Conservation (phyloP, 2,113 vertebrate species). For the Caranx ignobilis region DNA sequence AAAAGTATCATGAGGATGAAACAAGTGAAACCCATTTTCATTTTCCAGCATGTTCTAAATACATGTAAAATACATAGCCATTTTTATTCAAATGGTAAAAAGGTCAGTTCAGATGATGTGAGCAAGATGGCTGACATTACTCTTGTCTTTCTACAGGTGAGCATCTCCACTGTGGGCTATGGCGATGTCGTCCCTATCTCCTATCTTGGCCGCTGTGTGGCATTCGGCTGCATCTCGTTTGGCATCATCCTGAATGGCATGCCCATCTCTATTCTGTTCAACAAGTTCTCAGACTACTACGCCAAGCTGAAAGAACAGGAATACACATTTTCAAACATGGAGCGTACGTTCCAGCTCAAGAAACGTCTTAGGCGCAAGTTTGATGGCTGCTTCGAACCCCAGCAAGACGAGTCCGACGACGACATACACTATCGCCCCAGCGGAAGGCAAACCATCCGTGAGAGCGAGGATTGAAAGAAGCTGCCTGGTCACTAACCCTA, state of each 20-base stretch:
- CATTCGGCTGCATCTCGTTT: constrained; percentile 92
- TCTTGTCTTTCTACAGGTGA: constrained; percentile 84
- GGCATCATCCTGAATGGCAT: constrained; percentile 94
- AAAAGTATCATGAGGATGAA: constrained; percentile 6
- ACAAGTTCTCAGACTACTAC: constrained; percentile 86
- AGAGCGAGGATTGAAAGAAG: constrained; percentile 41
- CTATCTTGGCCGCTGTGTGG: constrained; percentile 87
- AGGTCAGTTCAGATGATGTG: not conserved
- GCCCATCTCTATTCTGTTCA: constrained; percentile 89
- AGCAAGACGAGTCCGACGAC: constrained; percentile 68
- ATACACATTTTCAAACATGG: constrained; percentile 75
- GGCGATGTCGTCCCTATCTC: constrained; percentile 91
- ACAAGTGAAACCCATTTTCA: not conserved
- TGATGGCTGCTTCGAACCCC: constrained; percentile 68
- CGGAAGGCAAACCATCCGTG: constrained; percentile 28
- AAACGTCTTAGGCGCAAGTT: constrained; percentile 80
- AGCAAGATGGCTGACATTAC: not conserved
- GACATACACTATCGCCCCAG: constrained; percentile 67
- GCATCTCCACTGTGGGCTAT: constrained; percentile 93
- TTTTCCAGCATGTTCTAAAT: not conserved
- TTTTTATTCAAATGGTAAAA: not conserved
- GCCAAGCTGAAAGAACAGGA: constrained; percentile 92
- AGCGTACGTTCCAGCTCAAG: constrained; percentile 81
- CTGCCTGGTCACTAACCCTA: constrained; percentile 35
- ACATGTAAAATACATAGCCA: not conserved